Base-by-base conservation (phyloP, 2,888 invertebrate genomes). In the Amiota communis region DNA sequence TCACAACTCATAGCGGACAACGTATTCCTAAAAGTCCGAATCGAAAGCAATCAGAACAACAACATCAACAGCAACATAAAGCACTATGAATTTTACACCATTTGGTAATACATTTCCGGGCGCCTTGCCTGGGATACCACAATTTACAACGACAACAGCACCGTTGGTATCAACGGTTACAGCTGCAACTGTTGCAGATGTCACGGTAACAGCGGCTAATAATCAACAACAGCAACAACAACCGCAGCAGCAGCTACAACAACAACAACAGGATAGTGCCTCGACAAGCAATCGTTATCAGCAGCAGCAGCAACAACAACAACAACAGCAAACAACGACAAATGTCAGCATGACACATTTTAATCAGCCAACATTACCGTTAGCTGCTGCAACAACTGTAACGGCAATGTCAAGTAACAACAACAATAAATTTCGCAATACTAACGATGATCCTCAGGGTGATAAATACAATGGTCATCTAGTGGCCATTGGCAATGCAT, bases 1-100 rank as follows among this genome's bases (percentile, higher is more conserved):
- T 2, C 36, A 36, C 36, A 36, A 36, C 36, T 36, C 3, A 36
- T 36, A 36, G 3, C 36, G 36, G 36, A 36, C 36, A 36, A 36
- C 36, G 6, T 36, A 6, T 36, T 36, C 36, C 36, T 36, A 36
- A 36, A 36, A 36, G 36, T 36, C 23, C 72, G 53, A 67, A 36
- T 15, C 9, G 46, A 65, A 48, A 70, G 46, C 65, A 49, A 65
- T 51, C 59, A 65, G 17, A 71, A 59, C 15, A 15, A 74, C 20
- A 59, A 71, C 15, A 15, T 73, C 20, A 59, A 71, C 51, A 72
- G 51, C 67, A 75, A 79, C 73, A 11, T 13, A 36, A 63, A 4
- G 36, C 63, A 88, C 85, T 87, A 96, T 96, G 96, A 96, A 96
- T 91, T 96, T 96, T 91, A 93, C 95, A 86, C 95, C 95, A 80